These are phyloP conservation scores for Portunus trituberculatus DNA, from an alignment of 1,140 invertebrate species.

Conservation along the genomic window DNA sequence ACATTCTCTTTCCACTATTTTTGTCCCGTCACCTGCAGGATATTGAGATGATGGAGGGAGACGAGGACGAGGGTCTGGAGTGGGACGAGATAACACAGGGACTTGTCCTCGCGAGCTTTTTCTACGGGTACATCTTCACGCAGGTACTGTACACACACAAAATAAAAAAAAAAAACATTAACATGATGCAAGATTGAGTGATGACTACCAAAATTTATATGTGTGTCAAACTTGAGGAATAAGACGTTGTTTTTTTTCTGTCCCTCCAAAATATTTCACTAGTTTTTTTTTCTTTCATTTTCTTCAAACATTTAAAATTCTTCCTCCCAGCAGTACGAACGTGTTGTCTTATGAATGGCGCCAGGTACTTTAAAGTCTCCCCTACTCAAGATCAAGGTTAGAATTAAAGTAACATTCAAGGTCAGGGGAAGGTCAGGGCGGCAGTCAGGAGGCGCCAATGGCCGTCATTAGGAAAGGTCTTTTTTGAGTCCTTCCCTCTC, in stretches of 20 bases:
- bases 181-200: not conserved
- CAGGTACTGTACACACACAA: conserved; percentile 42
- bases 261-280: too few relatives aligned
- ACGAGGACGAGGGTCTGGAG: conserved; percentile 4
- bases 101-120: conserved; percentile 35
- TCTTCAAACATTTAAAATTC: too few relatives aligned
- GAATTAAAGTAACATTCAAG: not conserved
- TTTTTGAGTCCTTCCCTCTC: not conserved
- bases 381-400: not conserved
- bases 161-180: not conserved
- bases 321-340: too few relatives aligned
- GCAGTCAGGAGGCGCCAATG: not conserved
- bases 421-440: not conserved
- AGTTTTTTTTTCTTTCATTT: too few relatives aligned
- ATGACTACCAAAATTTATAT: not conserved
- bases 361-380: not conserved
- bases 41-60: not conserved
- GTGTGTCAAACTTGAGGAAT: not conserved
- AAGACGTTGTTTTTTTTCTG: not conserved
- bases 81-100: conserved; percentile 58
- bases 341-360: not conserved
- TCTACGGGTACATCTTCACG: conserved; percentile 45
- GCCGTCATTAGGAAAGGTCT: not conserved
- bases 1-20: not conserved
- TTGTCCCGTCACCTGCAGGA: not conserved